Conservation (phyloP, 2,888 invertebrate species). For the Erebia aethiops region DNA sequence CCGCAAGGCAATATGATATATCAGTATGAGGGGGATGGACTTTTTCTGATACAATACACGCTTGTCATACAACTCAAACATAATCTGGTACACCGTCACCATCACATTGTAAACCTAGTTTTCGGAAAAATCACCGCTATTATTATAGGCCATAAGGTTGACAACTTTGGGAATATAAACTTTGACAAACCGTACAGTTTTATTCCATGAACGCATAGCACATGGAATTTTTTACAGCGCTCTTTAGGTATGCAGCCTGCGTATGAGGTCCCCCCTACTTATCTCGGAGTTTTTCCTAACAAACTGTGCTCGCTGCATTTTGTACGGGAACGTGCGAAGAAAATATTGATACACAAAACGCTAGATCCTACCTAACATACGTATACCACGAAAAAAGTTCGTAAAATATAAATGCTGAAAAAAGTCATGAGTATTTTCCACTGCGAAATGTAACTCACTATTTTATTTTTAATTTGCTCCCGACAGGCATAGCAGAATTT, state of each 20-base stretch:
- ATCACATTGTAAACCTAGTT: conserved; percentile 10
- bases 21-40: conserved; percentile 32
- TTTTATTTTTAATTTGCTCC: too few relatives aligned
- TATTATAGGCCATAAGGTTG: conserved; percentile 8
- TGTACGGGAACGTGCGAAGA: conserved; percentile 50
- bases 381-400: neutral
- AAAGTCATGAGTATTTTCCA: too few relatives aligned
- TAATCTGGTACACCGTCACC: conserved; percentile 29
- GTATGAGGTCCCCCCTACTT: conserved; percentile 54
- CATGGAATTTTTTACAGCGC: conserved; percentile 62
- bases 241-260: conserved; percentile 67
- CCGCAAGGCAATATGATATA: conserved; percentile 31
- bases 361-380: neutral
- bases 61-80: conserved; percentile 38
- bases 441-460: too few relatives aligned
- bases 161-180: conserved; percentile 28
- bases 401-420: neutral
- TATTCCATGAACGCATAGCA: conserved; percentile 43
- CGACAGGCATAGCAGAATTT: too few relatives aligned
- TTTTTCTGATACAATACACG: conserved; percentile 36
- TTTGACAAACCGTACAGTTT: conserved; percentile 47
- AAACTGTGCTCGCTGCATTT: conserved; percentile 66
- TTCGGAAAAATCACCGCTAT: conserved; percentile 31
- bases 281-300: conserved; percentile 57
- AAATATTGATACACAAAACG: neutral